phyloP scores from a whole-genome alignment of 2,113 vertebrate species.

The Gobio gobio region DNA sequence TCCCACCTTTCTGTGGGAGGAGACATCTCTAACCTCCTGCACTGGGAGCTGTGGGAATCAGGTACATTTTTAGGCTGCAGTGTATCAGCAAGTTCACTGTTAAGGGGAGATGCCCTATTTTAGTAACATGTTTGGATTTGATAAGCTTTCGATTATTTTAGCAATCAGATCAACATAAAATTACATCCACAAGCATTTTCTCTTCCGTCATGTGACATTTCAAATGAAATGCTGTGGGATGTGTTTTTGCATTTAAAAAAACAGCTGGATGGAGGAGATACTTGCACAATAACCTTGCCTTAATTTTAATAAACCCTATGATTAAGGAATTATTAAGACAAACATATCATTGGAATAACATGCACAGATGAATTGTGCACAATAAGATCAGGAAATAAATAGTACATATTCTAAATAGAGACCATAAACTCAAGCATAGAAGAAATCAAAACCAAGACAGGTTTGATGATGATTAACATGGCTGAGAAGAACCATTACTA shows the following conservation, averaged over 20 bases:
- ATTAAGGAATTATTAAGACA: background rate
- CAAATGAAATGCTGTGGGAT: background rate
- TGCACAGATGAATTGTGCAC: background rate
- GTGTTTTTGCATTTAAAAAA: background rate
- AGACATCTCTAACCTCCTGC: conserved; percentile 1
- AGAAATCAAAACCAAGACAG: background rate
- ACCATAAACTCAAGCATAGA: background rate
- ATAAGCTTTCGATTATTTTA: conserved; percentile 23
- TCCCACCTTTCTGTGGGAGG: conserved; percentile 22
- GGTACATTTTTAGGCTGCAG: conserved; percentile 15
- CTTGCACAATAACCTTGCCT: no score
- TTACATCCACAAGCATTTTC: background rate
- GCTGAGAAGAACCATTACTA: background rate
- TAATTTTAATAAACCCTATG: background rate
- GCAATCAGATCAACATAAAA: conserved; percentile 29
- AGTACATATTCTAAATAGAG: background rate
- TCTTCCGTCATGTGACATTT: background rate
- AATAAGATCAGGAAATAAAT: background rate
- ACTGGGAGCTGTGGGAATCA: background rate
- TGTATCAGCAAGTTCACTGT: conserved; percentile 23
- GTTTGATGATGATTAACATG: background rate
- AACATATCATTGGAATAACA: background rate
- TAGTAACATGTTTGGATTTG: background rate
- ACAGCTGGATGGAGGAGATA: no score
- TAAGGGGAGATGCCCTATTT: conserved; percentile 34